Percentiles rank a stretch among this genome's conserved stretches.
phyloP scores from a whole-genome alignment of 2,888 invertebrate genomes.

The Baronia brevicornis region DNA sequence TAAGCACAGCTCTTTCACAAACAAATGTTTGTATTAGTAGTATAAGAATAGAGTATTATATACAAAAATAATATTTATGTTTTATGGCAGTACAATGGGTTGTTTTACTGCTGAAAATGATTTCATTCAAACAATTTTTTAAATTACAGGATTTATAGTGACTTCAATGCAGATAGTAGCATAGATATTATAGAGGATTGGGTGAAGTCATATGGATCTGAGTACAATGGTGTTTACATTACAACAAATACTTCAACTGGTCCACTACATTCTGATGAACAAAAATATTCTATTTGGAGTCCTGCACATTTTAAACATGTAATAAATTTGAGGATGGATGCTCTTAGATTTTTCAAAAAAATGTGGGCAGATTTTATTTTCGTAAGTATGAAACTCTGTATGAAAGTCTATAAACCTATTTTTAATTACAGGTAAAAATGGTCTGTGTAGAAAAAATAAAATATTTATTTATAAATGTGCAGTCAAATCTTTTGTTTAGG shows the following conservation, averaged over 20 bases:
- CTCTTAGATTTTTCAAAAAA: conserved; percentile 80
- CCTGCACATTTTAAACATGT: conserved; percentile 83
- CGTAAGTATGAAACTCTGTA: no score
- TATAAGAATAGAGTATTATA: no score
- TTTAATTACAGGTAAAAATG: no score
- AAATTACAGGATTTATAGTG: conserved; percentile 84
- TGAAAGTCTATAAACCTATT: no score
- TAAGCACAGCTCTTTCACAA: no score
- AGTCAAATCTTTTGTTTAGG: no score
- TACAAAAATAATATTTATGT: no score
- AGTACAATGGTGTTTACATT: conserved; percentile 83
- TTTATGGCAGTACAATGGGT: no score
- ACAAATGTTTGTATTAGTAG: no score
- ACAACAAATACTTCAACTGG: conserved; percentile 60
- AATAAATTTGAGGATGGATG: conserved; percentile 85
- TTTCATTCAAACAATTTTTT: conserved; percentile 3
- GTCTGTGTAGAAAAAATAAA: no score
- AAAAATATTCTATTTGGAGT: conserved; percentile 84
- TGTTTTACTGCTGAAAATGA: not conserved
- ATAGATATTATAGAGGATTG: conserved; percentile 83
- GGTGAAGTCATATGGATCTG: conserved; percentile 74
- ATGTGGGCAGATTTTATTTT: conserved; percentile 93
- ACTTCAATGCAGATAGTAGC: conserved; percentile 89
- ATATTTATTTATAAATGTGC: no score
- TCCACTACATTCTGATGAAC: conserved; percentile 72